Base-by-base conservation (phyloP, 2,797 vertebrate genomes). In the Acrossocheilus wenchowensis region DNA sequence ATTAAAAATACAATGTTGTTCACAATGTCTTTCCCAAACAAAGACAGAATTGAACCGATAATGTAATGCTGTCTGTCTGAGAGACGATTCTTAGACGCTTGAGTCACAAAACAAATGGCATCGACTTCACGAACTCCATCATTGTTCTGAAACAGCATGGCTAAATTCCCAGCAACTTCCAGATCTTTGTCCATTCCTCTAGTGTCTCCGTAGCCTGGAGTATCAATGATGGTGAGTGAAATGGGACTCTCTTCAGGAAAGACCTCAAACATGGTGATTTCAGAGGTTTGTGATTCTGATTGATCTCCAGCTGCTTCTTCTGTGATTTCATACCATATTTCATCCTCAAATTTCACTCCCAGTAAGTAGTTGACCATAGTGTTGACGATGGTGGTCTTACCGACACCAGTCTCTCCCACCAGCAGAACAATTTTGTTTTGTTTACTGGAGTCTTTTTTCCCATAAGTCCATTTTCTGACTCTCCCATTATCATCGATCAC, bases 161-260 rank as follows among this genome's bases (percentile, higher is more conserved):
- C 15, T 69, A 69, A 69, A 69, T 69, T 69, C 66, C 36, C 34
- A 39, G 66, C 66, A 69, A 69, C 66, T 69, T 69, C 34, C 66
- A 69, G 66, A 39, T 69, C 66, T 21, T 19, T 69, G 21, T 69
- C 34, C 34, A 69, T 34, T 69, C 66, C 36, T 69, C 68, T 69
- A 69, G 68, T 69, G 36, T 69, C 68, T 69, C 68, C 68, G 0
- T 69, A 69, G 2, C 68, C 68, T 69, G 68, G 68, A 69, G 68
- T 69, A 69, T 69, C 68, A 69, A 69, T 69, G 68, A 69, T 69
- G 36, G 68, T 41, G 68, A 69, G 68, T 0, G 68, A 39, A 11
- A 69, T 0, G 2, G 8, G 19, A 11, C 2, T 39, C 17, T 69
- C 3, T 69, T 5, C 4, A 69, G 68, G 68, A 69, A 19, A 69